Percentiles rank a stretch among this genome's conserved stretches.
Conservation (phyloP, 2,888 invertebrate genomes). For the Drosophila lutescens region DNA sequence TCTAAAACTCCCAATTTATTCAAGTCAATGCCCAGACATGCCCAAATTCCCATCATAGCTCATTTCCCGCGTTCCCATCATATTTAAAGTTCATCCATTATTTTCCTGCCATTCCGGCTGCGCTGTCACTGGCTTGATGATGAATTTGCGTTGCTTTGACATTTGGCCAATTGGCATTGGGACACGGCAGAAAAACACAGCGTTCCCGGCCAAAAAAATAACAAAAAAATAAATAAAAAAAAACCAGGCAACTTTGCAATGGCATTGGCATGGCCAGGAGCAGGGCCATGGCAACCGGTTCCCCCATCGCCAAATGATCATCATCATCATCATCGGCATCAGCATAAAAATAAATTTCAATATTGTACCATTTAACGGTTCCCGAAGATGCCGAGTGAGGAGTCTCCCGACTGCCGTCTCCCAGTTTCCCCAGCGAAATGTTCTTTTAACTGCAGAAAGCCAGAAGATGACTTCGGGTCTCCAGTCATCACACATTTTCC, state of each 20-base stretch:
- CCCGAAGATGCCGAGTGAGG: conserved; percentile 24
- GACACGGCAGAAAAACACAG: conserved; percentile 15
- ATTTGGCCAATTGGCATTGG: conserved; percentile 56
- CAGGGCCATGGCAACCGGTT: conserved; percentile 46
- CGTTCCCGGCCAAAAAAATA: conserved; percentile 4
- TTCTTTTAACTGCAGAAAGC: conserved; percentile 29
- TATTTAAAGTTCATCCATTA: conserved; percentile 32
- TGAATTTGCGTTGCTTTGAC: conserved; percentile 58
- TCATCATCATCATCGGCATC: conserved; percentile 59
- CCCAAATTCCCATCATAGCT: not conserved
- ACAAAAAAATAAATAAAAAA: too few species aligned
- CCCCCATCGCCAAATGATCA: conserved; percentile 24
- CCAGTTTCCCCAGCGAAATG: conserved; percentile 9
- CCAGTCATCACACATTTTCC: conserved; percentile 46
- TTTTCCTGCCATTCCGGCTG: conserved; percentile 14
- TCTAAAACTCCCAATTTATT: not conserved
- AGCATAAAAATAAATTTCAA: conserved; percentile 82
- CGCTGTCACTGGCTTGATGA: conserved; percentile 42
- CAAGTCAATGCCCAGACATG: not conserved
- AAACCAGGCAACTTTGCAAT: conserved; percentile 2
- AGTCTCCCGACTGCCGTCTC: conserved; percentile 4
- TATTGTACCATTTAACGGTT: conserved; percentile 83
- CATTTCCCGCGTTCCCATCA: conserved; percentile 3
- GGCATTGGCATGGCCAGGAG: conserved; percentile 31
- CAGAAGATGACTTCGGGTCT: conserved; percentile 43